These are phyloP conservation scores for Rotaria socialis DNA, from an alignment of 2,888 invertebrate species.

Conservation along the genomic window DNA sequence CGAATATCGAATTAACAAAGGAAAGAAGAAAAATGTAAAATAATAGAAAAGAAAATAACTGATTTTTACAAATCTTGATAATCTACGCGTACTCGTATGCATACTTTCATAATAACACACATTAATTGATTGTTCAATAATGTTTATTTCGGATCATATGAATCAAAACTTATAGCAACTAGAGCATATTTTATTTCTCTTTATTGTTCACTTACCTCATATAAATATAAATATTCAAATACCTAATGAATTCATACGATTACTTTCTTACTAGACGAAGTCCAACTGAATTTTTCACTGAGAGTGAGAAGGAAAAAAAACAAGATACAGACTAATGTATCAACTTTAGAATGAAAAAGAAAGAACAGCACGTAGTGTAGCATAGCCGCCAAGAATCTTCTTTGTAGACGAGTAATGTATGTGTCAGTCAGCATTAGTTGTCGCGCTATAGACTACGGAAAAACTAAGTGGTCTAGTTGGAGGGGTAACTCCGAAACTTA, in stretches of 20 bases:
- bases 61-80: not conserved
- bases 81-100: not conserved
- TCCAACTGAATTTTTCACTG: not conserved
- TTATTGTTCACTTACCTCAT: not conserved
- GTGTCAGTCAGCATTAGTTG: not conserved
- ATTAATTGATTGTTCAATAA: not conserved
- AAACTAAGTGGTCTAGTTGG: not conserved
- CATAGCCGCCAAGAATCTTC: not conserved
- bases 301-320: not conserved
- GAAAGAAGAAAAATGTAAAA: not conserved
- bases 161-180: not conserved
- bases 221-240: not conserved
- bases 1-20: not conserved
- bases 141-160: not conserved
- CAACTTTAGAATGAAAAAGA: not conserved
- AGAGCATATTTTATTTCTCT: not conserved
- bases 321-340: not conserved
- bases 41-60: not conserved
- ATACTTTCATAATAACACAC: not conserved
- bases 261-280: not conserved
- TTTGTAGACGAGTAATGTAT: conserved; percentile 8
- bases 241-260: not conserved
- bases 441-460: not conserved
- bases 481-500: conserved; percentile 12
- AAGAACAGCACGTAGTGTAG: not conserved